phyloP scores from a whole-genome alignment of 2,888 invertebrate genomes.

The Drosophila diplacantha region DNA sequence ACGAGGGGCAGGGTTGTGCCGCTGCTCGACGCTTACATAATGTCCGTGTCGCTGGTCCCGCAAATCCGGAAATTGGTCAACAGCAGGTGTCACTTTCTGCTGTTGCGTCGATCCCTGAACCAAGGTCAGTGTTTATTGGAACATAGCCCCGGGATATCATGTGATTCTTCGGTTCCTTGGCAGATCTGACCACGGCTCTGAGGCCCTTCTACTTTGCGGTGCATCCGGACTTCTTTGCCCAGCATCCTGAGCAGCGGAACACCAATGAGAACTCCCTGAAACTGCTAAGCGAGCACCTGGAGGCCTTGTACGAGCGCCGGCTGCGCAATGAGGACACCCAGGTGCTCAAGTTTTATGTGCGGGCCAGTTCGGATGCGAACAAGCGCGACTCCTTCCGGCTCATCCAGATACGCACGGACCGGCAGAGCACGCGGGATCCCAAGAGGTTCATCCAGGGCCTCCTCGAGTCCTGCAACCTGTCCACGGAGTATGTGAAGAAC shows the following conservation, averaged over 20 bases:
- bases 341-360: constrained; percentile 87
- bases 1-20: constrained; percentile 32
- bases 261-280: constrained; percentile 95
- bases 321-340: constrained; percentile 78
- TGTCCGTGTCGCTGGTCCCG: constrained; percentile 41
- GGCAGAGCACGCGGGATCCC: constrained; percentile 81
- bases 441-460: constrained; percentile 85
- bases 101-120: constrained; percentile 78
- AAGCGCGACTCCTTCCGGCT: constrained; percentile 81
- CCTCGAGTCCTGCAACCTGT: constrained; percentile 88
- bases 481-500: constrained; percentile 91
- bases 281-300: constrained; percentile 89
- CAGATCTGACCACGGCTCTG: constrained; percentile 92
- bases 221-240: constrained; percentile 96
- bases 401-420: constrained; percentile 85
- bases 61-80: constrained; percentile 21
- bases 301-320: constrained; percentile 83
- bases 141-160: constrained; percentile 4
- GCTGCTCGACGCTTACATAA: constrained; percentile 52
- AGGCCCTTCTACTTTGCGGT: constrained; percentile 96
- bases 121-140: constrained; percentile 29
- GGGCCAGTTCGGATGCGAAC: constrained; percentile 75
- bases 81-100: constrained; percentile 20
- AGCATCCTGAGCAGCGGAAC: constrained; percentile 91
- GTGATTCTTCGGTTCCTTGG: constrained; percentile 58